Conservation (phyloP, 2,113 vertebrate genomes). For the Polypterus senegalus region DNA sequence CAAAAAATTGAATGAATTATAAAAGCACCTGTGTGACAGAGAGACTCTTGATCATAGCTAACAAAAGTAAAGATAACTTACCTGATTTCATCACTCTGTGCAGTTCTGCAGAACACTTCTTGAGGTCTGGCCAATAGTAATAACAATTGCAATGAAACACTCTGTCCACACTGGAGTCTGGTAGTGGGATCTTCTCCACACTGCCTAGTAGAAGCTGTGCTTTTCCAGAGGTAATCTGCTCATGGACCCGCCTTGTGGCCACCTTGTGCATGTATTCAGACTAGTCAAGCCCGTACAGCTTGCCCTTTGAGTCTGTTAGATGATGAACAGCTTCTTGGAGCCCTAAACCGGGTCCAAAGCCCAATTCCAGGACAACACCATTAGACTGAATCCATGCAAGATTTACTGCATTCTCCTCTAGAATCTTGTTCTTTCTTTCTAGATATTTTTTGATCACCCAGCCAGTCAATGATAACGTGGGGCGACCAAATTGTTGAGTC, state of each 20-base stretch:
- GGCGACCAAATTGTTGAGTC: background rate
- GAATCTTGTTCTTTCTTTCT: background rate
- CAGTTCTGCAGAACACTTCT: slow-evolving; percentile 1
- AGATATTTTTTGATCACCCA: background rate
- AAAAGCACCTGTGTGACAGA: too few relatives aligned
- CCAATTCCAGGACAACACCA: slow-evolving; percentile 26
- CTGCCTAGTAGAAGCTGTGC: slow-evolving; percentile 35
- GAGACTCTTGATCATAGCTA: too few relatives aligned
- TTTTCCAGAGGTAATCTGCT: slow-evolving; percentile 32
- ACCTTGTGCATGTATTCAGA: slow-evolving; percentile 44
- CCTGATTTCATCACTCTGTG: slow-evolving; percentile 16
- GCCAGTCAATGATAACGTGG: background rate
- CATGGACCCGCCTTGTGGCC: slow-evolving; percentile 30
- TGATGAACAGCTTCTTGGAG: slow-evolving; percentile 29
- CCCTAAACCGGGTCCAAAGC: slow-evolving; percentile 43
- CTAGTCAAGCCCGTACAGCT: slow-evolving; percentile 43
- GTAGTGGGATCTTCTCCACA: slow-evolving; percentile 39
- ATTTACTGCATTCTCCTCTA: slow-evolving; percentile 4
- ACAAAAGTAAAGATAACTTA: too few relatives aligned
- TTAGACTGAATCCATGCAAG: slow-evolving; percentile 3
- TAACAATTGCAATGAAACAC: slow-evolving; percentile 54
- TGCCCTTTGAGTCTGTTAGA: slow-evolving; percentile 32
- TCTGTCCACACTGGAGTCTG: slow-evolving; percentile 38
- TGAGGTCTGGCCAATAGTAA: slow-evolving; percentile 15
- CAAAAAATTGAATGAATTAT: too few relatives aligned